Base-by-base conservation (phyloP, 2,113 vertebrate genomes). In the Muntiacus reevesi region DNA sequence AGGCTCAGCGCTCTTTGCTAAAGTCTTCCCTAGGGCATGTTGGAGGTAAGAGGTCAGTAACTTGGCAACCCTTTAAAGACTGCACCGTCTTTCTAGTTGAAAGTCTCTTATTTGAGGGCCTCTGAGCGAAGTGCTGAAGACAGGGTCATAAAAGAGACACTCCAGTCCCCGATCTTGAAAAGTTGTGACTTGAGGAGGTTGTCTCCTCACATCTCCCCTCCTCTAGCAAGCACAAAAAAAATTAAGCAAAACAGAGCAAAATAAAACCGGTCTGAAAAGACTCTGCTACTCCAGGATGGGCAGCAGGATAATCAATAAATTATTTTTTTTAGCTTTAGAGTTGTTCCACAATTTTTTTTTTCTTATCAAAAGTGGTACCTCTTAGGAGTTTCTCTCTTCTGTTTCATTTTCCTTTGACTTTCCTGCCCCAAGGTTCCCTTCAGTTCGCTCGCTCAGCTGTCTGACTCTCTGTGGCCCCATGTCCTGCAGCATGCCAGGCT, bases 11-110 rank as follows among this genome's bases (percentile, higher is more conserved):
- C 28, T 94, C 52, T 89, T 33, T 40, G 40, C 30, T 87, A 95
- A 91, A n/a, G 17, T 93, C 62, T 97, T 97, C 86, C 60, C 78
- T 59, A 45, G 52, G 60, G 78, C 62, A 76, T 27, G 28, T 33
- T 86, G 57, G 59, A 89, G 74, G 89, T 95, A 95, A 95, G 82
- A 97, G 95, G 55, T 94, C 88, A 93, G 92, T 43, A 90, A 96
- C 45, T 55, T 71, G 52, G 25, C 33, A 81, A 60, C 59, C 54
- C 76, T 94, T 95, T 86, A 84, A 62, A 62, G 64, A 54, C n/a
- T 86, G 47, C n/a, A 55, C 9, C 1, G 28, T 33, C 12, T n/a
- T 89, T 89, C 87, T 33, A 82, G 92, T 33, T n/a, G 45, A 19
- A 50, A 85, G 33, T 59, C 81, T 89, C 33, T 64, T 36, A n/a